A percentile compares a stretch with the other conserved stretches of the same genome.
Conservation (phyloP, 2,797 vertebrate species). For the Halcyon badia region DNA sequence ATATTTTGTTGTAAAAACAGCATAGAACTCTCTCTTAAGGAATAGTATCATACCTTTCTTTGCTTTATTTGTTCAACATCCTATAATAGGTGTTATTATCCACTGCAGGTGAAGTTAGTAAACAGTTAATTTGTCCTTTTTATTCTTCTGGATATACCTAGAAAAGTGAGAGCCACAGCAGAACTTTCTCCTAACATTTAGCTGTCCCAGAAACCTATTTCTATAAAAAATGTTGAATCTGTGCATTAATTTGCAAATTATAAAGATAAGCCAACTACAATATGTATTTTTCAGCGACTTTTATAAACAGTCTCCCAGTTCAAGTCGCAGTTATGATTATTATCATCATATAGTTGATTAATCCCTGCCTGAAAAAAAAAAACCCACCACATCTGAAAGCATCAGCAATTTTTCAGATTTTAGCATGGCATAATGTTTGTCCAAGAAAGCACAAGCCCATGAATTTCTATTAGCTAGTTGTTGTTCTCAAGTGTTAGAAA, state of each 20-base stretch:
- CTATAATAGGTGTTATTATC: background rate
- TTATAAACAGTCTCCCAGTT: background rate
- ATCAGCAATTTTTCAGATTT: background rate
- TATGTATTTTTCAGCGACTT: background rate
- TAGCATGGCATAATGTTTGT: background rate
- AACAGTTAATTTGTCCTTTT: background rate
- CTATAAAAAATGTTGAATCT: background rate
- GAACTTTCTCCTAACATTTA: background rate
- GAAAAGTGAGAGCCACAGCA: background rate
- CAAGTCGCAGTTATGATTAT: background rate
- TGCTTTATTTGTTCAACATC: background rate
- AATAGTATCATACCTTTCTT: background rate
- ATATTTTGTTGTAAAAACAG: background rate
- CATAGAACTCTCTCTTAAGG: background rate
- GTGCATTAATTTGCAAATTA: background rate
- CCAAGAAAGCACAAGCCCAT: background rate
- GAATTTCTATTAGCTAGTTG: background rate
- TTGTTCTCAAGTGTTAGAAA: background rate
- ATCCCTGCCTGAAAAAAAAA: background rate
- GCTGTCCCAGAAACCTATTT: background rate
- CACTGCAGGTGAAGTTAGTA: background rate
- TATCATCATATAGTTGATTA: background rate
- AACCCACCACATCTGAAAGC: background rate
- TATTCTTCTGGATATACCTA: background rate
- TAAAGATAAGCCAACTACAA: background rate